A percentile compares a stretch with the other conserved stretches of the same genome.
phyloP scores from a whole-genome alignment of 2,888 invertebrate species.

The Acrocyrtus sp. region DNA sequence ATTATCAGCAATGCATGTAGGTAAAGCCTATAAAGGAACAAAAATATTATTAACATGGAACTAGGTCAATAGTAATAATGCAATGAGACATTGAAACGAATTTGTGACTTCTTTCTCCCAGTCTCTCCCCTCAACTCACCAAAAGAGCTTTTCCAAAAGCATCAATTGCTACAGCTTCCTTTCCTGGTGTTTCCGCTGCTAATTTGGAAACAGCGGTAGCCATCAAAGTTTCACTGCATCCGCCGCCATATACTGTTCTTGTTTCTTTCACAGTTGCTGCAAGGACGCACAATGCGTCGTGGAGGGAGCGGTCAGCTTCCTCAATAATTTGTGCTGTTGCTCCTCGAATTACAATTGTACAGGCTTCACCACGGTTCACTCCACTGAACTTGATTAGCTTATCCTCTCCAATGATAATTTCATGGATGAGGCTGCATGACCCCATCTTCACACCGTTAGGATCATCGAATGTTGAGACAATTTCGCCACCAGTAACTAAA shows the following conservation, averaged over 20 bases:
- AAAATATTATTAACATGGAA: not conserved
- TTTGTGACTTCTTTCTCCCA: not conserved
- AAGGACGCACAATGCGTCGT: slow-evolving; percentile 97
- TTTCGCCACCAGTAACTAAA: slow-evolving; percentile 97
- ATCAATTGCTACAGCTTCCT: slow-evolving; percentile 97
- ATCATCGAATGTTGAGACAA: slow-evolving; percentile 97
- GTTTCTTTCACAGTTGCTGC: slow-evolving; percentile 95
- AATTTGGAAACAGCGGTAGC: slow-evolving; percentile 87
- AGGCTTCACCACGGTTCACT: slow-evolving; percentile 94
- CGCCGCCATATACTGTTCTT: slow-evolving; percentile 90
- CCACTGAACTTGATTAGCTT: slow-evolving; percentile 93
- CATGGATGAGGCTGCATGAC: slow-evolving; percentile 93
- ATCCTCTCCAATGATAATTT: slow-evolving; percentile 98
- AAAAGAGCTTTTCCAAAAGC: slow-evolving; percentile 88
- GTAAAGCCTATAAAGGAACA: slow-evolving; percentile 74
- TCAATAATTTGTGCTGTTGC: slow-evolving; percentile 98
- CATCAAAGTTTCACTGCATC: slow-evolving; percentile 98
- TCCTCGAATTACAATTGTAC: slow-evolving; percentile 95
- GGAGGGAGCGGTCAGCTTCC: slow-evolving; percentile 97
- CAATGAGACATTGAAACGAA: not conserved
- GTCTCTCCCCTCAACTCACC: slow-evolving; percentile 42
- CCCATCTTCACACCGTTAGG: slow-evolving; percentile 93
- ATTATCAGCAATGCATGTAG: slow-evolving; percentile 97
- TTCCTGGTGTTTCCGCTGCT: slow-evolving; percentile 90
- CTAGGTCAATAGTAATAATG: not conserved